phyloP scores from a whole-genome alignment of 2,888 invertebrate species.

The Euplexia lucipara region DNA sequence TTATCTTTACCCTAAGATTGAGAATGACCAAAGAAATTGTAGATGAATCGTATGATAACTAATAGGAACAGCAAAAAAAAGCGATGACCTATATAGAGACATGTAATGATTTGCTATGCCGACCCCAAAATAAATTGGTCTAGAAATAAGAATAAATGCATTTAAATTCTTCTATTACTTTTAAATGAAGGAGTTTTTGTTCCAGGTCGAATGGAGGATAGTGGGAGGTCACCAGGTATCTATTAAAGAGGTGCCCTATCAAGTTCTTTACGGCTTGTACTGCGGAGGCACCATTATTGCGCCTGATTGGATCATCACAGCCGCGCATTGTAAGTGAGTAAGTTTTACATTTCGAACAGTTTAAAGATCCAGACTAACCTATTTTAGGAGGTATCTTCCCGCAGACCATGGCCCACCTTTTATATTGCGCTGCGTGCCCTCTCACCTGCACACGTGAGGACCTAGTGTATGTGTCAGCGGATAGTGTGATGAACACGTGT shows the following conservation, averaged over 20 bases:
- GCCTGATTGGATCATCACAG: constrained; percentile 85
- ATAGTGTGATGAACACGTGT: too few relatives aligned
- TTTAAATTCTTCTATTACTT: not conserved
- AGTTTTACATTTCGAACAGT: not conserved
- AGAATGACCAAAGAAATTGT: too few relatives aligned
- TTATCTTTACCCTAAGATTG: too few relatives aligned
- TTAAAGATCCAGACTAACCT: not conserved
- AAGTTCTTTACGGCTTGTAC: constrained; percentile 82
- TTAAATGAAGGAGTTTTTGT: not conserved
- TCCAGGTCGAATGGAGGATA: constrained; percentile 79
- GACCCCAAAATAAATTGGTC: not conserved
- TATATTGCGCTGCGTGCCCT: too few relatives aligned
- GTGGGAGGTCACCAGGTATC: constrained; percentile 79
- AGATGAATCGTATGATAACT: too few relatives aligned
- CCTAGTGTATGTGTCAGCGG: too few relatives aligned
- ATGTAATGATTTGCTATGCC: too few relatives aligned
- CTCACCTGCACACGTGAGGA: too few relatives aligned
- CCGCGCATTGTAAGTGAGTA: constrained; percentile 85
- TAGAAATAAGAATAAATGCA: not conserved
- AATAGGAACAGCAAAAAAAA: too few relatives aligned
- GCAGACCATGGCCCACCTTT: too few relatives aligned
- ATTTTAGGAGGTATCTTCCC: too few relatives aligned
- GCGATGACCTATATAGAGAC: too few relatives aligned
- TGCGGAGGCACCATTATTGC: constrained; percentile 84
- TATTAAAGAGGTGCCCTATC: constrained; percentile 79